Conservation (phyloP, 1,140 invertebrate species). For the Dolichoris vasculosae region DNA sequence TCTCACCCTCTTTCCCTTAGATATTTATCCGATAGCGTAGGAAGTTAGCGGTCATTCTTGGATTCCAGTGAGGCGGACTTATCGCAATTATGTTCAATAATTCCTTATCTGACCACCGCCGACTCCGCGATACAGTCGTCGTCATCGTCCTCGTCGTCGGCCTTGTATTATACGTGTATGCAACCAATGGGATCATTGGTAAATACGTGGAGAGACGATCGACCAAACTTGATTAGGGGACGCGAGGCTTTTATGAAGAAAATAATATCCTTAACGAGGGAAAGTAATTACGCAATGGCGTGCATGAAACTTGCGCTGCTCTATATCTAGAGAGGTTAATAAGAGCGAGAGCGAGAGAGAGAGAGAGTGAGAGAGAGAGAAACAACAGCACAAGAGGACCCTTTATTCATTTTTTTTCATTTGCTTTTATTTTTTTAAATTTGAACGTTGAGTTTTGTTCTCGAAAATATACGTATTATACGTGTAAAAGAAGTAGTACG, state of each 20-base stretch:
- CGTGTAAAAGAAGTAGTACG: not conserved
- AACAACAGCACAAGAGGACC: not conserved
- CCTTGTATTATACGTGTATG: slow-evolving; percentile 1
- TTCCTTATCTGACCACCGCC: slow-evolving; percentile 41
- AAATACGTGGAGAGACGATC: slow-evolving; percentile 55
- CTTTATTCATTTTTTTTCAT: not conserved
- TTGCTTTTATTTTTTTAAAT: not conserved
- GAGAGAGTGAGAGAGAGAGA: not conserved
- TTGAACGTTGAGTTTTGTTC: not conserved
- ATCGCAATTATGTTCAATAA: slow-evolving; percentile 49
- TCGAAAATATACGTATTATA: not conserved
- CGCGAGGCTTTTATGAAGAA: slow-evolving; percentile 56
- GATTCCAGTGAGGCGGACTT: slow-evolving; percentile 42
- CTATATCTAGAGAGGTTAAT: not conserved
- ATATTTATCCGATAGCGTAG: not conserved
- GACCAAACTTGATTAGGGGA: slow-evolving; percentile 62
- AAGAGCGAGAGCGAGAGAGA: not conserved
- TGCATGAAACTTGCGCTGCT: slow-evolving; percentile 57
- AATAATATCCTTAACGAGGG: slow-evolving; percentile 72
- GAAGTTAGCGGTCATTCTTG: slow-evolving; percentile 11
- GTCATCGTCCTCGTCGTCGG: not conserved
- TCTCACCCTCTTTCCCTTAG: not conserved
- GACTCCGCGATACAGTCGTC: slow-evolving; percentile 16
- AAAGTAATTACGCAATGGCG: slow-evolving; percentile 73
- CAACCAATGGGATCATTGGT: slow-evolving; percentile 42